phyloP scores from a whole-genome alignment of 2,113 vertebrate species.

The Zapus hudsonius region DNA sequence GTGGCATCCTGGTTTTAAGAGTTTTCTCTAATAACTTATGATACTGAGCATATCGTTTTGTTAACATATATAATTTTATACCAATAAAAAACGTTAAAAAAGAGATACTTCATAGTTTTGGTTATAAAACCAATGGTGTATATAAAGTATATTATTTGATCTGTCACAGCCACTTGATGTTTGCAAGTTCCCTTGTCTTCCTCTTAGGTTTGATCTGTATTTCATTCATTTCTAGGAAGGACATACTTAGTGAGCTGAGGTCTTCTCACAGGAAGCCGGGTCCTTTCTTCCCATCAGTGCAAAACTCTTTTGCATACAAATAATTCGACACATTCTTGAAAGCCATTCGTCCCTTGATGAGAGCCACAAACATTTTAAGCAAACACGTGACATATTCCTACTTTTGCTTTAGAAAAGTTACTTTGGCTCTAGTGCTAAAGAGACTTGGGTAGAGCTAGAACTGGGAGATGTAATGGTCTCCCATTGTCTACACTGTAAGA shows the following conservation, averaged over 20 bases:
- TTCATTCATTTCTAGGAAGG: constrained; percentile 40
- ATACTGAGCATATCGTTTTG: too few species aligned
- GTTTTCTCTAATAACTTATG: too few species aligned
- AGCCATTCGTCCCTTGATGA: neutral
- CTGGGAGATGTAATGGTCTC: neutral
- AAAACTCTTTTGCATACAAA: constrained; percentile 10
- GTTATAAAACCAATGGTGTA: neutral
- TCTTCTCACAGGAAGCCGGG: neutral
- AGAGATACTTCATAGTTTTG: constrained; percentile 13
- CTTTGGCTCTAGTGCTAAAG: neutral
- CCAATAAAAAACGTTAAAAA: too few species aligned
- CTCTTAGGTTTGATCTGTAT: neutral
- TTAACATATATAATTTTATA: too few species aligned
- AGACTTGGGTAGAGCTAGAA: constrained; percentile 28
- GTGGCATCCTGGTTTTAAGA: too few species aligned
- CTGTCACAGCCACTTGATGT: neutral
- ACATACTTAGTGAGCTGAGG: neutral
- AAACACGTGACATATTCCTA: neutral
- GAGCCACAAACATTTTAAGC: neutral
- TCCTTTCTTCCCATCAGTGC: neutral
- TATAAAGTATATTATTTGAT: neutral
- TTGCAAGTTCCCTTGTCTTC: neutral
- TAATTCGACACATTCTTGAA: neutral
- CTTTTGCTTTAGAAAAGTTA: constrained; percentile 10
- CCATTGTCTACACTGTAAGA: neutral